phyloP scores from a whole-genome alignment of 2,113 vertebrate species.

The Romanogobio albipinnatus region DNA sequence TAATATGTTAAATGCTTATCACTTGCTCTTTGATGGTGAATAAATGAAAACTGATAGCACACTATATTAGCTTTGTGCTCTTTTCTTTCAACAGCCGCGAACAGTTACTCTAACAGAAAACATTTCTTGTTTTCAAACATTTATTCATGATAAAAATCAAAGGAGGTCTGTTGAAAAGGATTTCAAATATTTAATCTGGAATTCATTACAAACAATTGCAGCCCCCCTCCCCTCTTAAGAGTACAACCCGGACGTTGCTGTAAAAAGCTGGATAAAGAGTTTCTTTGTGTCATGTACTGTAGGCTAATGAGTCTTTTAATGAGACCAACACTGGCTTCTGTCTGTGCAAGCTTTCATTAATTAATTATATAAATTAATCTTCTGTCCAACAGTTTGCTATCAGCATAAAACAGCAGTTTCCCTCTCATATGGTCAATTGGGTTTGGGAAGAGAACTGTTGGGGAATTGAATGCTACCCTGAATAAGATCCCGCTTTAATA shows the following conservation, averaged over 20 bases:
- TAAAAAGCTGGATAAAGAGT: background rate
- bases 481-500: constrained; percentile 18
- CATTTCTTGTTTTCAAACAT: background rate
- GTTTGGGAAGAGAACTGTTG: background rate
- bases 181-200: constrained; percentile 8
- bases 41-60: constrained; percentile 36
- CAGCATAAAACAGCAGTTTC: constrained; percentile 1
- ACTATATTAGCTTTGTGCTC: background rate
- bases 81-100: background rate
- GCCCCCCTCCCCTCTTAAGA: background rate
- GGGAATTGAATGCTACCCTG: background rate
- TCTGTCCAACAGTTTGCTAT: constrained; percentile 11
- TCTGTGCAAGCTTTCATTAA: constrained; percentile 8
- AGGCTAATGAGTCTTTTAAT: constrained; percentile 28
- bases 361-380: constrained; percentile 14
- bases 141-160: constrained; percentile 16
- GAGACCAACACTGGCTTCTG: constrained; percentile 35
- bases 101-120: background rate
- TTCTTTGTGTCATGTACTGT: constrained; percentile 8
- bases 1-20: constrained; percentile 18
- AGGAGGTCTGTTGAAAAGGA: background rate
- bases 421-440: too few species aligned
- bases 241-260: background rate
- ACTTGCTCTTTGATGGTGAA: constrained; percentile 29
- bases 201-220: background rate